Percentiles rank a stretch among this genome's conserved stretches.
phyloP scores from a whole-genome alignment of 1,140 invertebrate species.

The Orussus abietinus region DNA sequence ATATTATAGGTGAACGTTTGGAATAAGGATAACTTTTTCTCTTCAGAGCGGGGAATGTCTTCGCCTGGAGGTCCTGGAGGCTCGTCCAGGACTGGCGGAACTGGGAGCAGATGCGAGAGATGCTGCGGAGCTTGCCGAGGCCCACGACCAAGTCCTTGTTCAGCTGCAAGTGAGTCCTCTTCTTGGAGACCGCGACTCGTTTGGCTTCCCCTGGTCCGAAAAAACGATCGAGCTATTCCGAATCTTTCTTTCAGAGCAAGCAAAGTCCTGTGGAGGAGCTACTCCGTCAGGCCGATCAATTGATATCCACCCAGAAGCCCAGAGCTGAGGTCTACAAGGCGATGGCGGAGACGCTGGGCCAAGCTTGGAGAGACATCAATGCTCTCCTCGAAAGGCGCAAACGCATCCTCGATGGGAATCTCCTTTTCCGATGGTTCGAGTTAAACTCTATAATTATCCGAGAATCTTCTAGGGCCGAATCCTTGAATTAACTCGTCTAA shows the following conservation, averaged over 20 bases:
- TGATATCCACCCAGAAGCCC: conserved; percentile 74
- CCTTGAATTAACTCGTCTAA: conserved; percentile 10
- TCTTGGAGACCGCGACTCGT: background rate
- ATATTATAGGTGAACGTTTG: conserved; percentile 6
- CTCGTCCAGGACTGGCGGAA: conserved; percentile 78
- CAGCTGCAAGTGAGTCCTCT: conserved; percentile 68
- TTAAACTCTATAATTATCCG: too few species aligned
- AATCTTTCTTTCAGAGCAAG: conserved; percentile 65
- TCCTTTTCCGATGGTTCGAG: conserved; percentile 70
- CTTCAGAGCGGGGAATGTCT: conserved; percentile 80
- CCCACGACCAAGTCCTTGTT: conserved; percentile 79
- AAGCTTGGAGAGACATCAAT: conserved; percentile 87
- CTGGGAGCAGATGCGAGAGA: conserved; percentile 75
- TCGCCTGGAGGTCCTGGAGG: conserved; percentile 79
- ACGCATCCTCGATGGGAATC: conserved; percentile 72
- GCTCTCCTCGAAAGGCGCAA: conserved; percentile 73
- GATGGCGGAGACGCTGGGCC: conserved; percentile 84
- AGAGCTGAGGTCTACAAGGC: conserved; percentile 80
- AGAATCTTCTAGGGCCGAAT: too few species aligned
- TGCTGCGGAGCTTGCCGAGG: conserved; percentile 67
- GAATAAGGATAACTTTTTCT: too few species aligned
- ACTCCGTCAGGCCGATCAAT: conserved; percentile 77
- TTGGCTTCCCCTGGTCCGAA: too few species aligned
- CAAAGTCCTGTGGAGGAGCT: conserved; percentile 89
- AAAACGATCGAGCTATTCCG: too few species aligned